Base-by-base conservation (phyloP, 2,113 vertebrate species). In the Marmota monax region DNA sequence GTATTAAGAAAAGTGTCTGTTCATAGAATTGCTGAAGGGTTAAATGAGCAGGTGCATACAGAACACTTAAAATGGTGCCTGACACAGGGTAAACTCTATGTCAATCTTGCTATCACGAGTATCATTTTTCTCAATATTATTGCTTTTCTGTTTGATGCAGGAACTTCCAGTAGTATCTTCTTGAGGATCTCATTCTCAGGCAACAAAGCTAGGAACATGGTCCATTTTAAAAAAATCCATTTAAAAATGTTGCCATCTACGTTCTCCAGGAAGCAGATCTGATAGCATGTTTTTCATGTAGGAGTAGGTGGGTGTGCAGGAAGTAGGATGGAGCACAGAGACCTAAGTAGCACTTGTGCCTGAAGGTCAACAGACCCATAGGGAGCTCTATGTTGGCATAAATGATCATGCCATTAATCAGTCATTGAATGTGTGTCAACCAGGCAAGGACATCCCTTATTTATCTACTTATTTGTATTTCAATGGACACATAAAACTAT, bases 311-410 rank as follows among this genome's bases (percentile, higher is more conserved):
- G 45, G 5, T 27, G 11, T 51, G 42, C 37, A 61, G n/a, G 69
- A 67, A 22, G 42, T 5, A 29, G 61, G 22, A 27, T 0, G 7
- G 48, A 42, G 18, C 1, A 23, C 39, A 56, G 34, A 27, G 32
- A 72, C 90, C 1, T 8, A 29, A 56, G 32, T 9, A 42, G 9
- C 27, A 16, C 1, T 2, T 3, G 7, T 2, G 1, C n/a, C 39
- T 34, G 37, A 23, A 63, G 76, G 73, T 27, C 29, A 22, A 25
- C 16, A 4, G 25, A 22, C 23, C 23, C 22, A 0, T 0, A 1
- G 32, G 13, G 25, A 53, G 69, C 29, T 8, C 4, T n/a, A 9
- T n/a, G 25, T 20, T 88, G 48, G 23, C 37, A 45, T 20, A 17
- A 32, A 16, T 7, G 10, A 4, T n/a, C 12, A 34, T 3, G 17